These are phyloP conservation scores for Eulemur macaco DNA, from an alignment of 2,113 vertebrate genomes.

Conservation along the genomic window DNA sequence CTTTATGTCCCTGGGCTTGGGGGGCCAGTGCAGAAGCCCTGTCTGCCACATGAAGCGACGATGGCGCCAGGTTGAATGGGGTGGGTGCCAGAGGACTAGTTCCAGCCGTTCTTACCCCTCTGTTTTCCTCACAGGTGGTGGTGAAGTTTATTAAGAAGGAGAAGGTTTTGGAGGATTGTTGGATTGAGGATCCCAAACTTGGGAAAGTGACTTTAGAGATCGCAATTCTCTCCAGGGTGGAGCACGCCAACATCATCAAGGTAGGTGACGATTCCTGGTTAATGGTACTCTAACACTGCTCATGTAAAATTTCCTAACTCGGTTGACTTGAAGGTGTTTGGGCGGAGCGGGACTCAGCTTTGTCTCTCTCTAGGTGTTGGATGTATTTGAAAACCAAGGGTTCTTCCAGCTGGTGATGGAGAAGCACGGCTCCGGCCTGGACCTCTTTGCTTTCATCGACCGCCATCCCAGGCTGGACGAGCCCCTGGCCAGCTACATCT, in stretches of 20 bases:
- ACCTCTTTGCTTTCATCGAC: conserved; percentile 97
- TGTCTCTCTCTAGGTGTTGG: conserved; percentile 86
- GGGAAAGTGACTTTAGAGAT: conserved; percentile 94
- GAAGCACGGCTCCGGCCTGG: conserved; percentile 93
- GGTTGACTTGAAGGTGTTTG: fast-evolving
- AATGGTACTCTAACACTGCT: fast-evolving
- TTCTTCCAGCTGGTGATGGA: conserved; percentile 99
- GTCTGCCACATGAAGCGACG: fast-evolving
- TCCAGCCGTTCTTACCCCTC: neutral
- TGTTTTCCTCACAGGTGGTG: conserved; percentile 84
- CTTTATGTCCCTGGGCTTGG: fast-evolving
- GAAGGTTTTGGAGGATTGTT: conserved; percentile 92
- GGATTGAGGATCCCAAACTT: conserved; percentile 91
- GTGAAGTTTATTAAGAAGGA: conserved; percentile 97
- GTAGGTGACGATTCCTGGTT: conserved; percentile 66
- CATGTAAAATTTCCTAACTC: fast-evolving
- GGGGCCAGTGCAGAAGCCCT: fast-evolving
- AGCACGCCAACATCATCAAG: conserved; percentile 93
- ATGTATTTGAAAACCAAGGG: conserved; percentile 92
- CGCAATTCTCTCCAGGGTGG: conserved; percentile 89
- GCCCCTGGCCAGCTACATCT: conserved; percentile 94
- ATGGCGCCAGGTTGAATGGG: fast-evolving
- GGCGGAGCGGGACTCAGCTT: neutral
- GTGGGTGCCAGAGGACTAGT: fast-evolving
- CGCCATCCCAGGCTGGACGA: conserved; percentile 92